A percentile compares a stretch with the other conserved stretches of the same genome.
phyloP scores from a whole-genome alignment of 2,888 invertebrate species.

The Corbicula japonica region DNA sequence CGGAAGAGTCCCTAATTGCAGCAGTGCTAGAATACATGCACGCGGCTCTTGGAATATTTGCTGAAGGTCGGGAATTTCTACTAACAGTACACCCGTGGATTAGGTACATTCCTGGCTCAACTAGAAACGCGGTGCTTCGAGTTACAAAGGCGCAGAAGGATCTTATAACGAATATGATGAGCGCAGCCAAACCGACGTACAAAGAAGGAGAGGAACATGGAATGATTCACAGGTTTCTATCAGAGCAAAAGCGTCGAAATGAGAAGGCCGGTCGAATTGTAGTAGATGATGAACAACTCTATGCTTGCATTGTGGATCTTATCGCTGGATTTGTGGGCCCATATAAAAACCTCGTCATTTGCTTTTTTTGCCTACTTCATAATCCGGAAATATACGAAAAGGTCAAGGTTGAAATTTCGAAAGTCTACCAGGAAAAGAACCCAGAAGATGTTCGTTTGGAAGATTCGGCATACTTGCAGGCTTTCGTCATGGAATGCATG shows the following conservation, averaged over 20 bases:
- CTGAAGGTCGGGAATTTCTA: not conserved
- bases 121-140: not conserved
- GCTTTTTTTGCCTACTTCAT: conserved; percentile 8
- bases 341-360: not conserved
- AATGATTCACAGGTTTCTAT: conserved; percentile 3
- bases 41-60: not conserved
- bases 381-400: not conserved
- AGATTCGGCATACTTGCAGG: too few relatives aligned
- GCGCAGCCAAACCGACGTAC: not conserved
- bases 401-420: not conserved
- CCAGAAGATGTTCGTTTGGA: not conserved
- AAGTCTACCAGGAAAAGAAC: not conserved
- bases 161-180: not conserved
- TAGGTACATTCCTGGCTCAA: not conserved
- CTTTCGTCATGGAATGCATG: too few relatives aligned
- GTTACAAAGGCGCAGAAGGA: not conserved
- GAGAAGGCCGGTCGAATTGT: not conserved
- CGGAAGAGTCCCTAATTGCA: too few relatives aligned
- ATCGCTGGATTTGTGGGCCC: not conserved
- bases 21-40: not conserved
- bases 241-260: conserved; percentile 3
- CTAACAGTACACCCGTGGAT: conserved; percentile 16
- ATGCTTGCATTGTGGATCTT: not conserved
- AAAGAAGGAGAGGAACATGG: conserved; percentile 9
- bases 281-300: not conserved